These are phyloP conservation scores for Lepus townsendii DNA, from an alignment of 2,797 vertebrate species.

Conservation along the genomic window DNA sequence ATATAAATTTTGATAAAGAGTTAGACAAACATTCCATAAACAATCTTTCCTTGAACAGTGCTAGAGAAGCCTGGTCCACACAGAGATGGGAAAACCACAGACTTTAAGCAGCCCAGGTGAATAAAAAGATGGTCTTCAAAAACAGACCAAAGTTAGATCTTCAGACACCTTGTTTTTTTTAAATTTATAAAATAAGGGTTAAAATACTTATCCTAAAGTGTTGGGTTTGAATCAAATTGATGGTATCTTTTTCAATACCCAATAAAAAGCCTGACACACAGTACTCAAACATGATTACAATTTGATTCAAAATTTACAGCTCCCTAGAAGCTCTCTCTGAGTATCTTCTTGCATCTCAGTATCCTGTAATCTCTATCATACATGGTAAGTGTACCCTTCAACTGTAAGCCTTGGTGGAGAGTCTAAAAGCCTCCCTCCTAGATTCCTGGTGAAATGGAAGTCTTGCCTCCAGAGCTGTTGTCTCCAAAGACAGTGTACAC, in stretches of 20 bases:
- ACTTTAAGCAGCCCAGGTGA: not conserved
- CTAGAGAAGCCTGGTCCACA: not conserved
- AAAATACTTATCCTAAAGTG: not conserved
- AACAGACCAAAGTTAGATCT: not conserved
- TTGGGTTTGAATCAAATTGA: not conserved
- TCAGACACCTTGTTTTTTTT: not conserved
- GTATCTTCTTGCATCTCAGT: not conserved
- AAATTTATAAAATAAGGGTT: not conserved
- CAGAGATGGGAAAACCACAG: not conserved
- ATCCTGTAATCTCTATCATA: not conserved
- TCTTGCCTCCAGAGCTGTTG: not conserved
- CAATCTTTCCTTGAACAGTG: not conserved
- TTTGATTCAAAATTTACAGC: conserved; percentile 9
- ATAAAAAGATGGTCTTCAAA: not conserved
- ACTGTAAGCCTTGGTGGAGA: not conserved
- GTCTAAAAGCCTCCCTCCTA: not conserved
- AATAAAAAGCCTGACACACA: not conserved
- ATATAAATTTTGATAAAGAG: conserved; percentile 21
- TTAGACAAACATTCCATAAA: not conserved
- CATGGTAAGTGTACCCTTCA: not conserved
- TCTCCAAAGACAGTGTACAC: not conserved
- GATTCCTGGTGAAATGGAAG: not conserved
- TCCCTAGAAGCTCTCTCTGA: conserved; percentile 1
- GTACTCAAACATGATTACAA: not conserved
- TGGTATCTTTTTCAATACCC: not conserved